phyloP scores from a whole-genome alignment of 2,797 vertebrate genomes.

The Sebastolobus alascanus region DNA sequence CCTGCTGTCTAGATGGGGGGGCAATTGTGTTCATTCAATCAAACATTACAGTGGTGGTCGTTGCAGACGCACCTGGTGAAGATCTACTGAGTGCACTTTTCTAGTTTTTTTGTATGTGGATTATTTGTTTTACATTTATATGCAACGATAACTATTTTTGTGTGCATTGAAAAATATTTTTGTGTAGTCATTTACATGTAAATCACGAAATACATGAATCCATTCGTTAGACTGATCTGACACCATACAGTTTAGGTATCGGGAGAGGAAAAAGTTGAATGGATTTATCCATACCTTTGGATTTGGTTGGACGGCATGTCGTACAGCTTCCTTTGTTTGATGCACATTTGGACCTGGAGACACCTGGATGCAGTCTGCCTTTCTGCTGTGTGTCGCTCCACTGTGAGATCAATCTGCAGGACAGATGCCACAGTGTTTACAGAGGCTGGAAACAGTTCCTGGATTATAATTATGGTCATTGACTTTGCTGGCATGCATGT shows the following conservation, averaged over 20 bases:
- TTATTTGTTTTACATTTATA: too few relatives aligned
- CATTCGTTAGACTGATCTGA: neutral
- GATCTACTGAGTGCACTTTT: too few relatives aligned
- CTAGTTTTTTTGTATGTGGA: too few relatives aligned
- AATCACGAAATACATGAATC: too few relatives aligned
- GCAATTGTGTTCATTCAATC: too few relatives aligned
- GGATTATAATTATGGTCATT: neutral
- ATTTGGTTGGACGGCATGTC: too few relatives aligned
- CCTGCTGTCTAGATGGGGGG: too few relatives aligned
- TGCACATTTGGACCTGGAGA: neutral
- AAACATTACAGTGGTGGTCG: too few relatives aligned
- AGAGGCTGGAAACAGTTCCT: neutral
- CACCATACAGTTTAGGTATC: neutral
- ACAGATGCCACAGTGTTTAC: neutral
- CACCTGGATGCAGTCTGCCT: neutral
- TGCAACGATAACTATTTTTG: neutral
- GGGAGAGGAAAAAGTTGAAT: neutral
- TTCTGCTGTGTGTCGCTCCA: neutral
- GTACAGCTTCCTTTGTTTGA: too few relatives aligned
- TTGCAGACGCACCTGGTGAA: too few relatives aligned
- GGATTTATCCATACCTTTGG: too few relatives aligned
- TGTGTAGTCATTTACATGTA: too few relatives aligned
- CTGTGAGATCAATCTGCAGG: neutral
- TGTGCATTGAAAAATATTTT: neutral
- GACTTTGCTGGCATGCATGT: neutral